A percentile compares a stretch with the other conserved stretches of the same genome.
phyloP scores from a whole-genome alignment of 2,797 vertebrate species.

The Zenarchopterus dispar region DNA sequence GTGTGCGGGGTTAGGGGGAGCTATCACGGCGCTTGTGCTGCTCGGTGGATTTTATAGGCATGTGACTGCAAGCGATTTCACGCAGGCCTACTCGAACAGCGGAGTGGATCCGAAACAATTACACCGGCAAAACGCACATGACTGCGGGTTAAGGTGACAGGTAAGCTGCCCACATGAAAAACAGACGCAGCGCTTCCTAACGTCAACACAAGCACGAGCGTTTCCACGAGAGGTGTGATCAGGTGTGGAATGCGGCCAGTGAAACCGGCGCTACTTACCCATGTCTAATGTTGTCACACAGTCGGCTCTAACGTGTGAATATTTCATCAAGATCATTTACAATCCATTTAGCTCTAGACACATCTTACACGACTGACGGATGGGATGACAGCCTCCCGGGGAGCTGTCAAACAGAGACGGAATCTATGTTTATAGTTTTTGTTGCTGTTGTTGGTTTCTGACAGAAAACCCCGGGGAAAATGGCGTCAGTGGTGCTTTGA shows the following conservation, averaged over 20 bases:
- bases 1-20: too few species aligned
- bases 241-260: slow-evolving; percentile 70
- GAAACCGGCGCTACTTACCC: slow-evolving; percentile 79
- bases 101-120: not conserved
- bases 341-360: slow-evolving; percentile 79
- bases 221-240: slow-evolving; percentile 63
- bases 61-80: slow-evolving; percentile 44
- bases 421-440: slow-evolving; percentile 44
- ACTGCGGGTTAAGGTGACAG: too few species aligned
- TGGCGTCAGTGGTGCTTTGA: slow-evolving; percentile 81
- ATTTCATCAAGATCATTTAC: slow-evolving; percentile 81
- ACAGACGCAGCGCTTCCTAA: not conserved
- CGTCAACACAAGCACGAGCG: slow-evolving; percentile 32
- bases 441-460: slow-evolving; percentile 37
- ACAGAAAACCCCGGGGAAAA: slow-evolving; percentile 83
- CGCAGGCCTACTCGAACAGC: slow-evolving; percentile 18
- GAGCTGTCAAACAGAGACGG: slow-evolving; percentile 81
- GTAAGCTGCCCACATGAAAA: slow-evolving; percentile 1
- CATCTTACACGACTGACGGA: slow-evolving; percentile 74
- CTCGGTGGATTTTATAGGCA: slow-evolving; percentile 44
- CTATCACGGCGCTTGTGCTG: slow-evolving; percentile 20
- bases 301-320: slow-evolving; percentile 71
- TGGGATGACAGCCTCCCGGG: slow-evolving; percentile 80
- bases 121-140: too few species aligned
- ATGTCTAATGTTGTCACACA: slow-evolving; percentile 83